Conservation (phyloP, 2,113 vertebrate species). For the Ascaphus truei region DNA sequence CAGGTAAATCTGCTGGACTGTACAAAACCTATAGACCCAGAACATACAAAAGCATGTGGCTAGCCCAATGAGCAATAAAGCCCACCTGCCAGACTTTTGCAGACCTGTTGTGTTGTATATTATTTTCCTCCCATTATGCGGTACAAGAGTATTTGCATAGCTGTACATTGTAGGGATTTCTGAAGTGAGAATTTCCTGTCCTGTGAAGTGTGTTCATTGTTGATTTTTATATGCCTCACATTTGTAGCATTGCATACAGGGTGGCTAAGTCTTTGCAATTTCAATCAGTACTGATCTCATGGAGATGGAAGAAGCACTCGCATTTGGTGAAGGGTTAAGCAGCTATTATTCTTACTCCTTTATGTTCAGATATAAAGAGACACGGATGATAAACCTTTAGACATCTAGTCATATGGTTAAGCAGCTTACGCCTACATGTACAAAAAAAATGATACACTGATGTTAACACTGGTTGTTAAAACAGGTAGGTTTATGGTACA, state of each 20-base stretch:
- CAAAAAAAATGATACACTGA: constrained; percentile 9
- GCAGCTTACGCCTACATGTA: not conserved
- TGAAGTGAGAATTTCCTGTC: constrained; percentile 17
- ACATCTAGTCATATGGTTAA: constrained; percentile 8
- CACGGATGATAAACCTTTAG: constrained; percentile 21
- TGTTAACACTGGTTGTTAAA: constrained; percentile 10
- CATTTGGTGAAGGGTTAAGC: constrained; percentile 19
- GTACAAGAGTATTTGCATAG: constrained; percentile 16
- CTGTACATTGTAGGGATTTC: constrained; percentile 15
- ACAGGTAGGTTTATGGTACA: constrained; percentile 1
- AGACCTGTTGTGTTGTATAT: constrained; percentile 11
- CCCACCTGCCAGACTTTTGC: constrained; percentile 11
- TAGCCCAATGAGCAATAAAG: not conserved
- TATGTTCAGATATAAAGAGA: constrained; percentile 6
- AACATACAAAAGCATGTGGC: not conserved
- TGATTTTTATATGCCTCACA: not conserved
- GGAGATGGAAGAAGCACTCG: not conserved
- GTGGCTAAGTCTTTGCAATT: not conserved
- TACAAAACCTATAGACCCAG: not conserved
- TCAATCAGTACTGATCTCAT: constrained; percentile 19
- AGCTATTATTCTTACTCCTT: constrained; percentile 15
- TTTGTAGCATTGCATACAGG: constrained; percentile 18
- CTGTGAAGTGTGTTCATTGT: constrained; percentile 9
- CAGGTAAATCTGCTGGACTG: constrained; percentile 7
- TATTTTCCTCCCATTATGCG: constrained; percentile 26